phyloP scores from a whole-genome alignment of 2,888 invertebrate genomes.

The Melangyna quadrimaculata region DNA sequence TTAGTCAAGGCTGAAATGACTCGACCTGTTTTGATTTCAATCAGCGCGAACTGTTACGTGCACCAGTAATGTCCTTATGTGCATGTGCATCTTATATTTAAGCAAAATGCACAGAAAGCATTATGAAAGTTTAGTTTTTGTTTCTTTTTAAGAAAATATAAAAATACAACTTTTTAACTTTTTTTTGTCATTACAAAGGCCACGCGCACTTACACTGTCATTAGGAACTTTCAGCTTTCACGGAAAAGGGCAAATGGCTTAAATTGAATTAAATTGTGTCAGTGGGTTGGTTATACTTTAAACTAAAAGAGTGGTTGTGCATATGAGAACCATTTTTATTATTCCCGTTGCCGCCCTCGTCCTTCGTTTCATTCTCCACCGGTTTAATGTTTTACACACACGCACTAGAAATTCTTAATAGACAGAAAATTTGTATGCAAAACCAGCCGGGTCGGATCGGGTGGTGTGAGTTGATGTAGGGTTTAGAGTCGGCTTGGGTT shows the following conservation, averaged over 20 bases:
- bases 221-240: constrained; percentile 56
- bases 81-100: not conserved
- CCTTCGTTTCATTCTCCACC: not conserved
- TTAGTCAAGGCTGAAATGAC: not conserved
- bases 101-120: constrained; percentile 1
- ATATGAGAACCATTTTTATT: constrained; percentile 34
- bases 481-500: not conserved
- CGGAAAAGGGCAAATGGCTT: constrained; percentile 60
- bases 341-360: not conserved
- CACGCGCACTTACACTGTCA: constrained; percentile 16
- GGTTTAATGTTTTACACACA: constrained; percentile 54
- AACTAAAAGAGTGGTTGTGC: constrained; percentile 41
- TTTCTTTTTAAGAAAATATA: not conserved
- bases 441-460: not conserved
- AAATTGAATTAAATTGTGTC: constrained; percentile 71
- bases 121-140: not conserved
- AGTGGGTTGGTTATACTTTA: constrained; percentile 68
- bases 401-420: constrained; percentile 58
- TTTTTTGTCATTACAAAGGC: constrained; percentile 6
- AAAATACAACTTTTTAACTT: not conserved
- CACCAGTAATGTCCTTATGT: not conserved
- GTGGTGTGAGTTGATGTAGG: not conserved
- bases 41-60: not conserved
- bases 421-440: constrained; percentile 47
- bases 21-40: not conserved